Base-by-base conservation (phyloP, 2,888 invertebrate genomes). In the Megalurothrips usitatus region DNA sequence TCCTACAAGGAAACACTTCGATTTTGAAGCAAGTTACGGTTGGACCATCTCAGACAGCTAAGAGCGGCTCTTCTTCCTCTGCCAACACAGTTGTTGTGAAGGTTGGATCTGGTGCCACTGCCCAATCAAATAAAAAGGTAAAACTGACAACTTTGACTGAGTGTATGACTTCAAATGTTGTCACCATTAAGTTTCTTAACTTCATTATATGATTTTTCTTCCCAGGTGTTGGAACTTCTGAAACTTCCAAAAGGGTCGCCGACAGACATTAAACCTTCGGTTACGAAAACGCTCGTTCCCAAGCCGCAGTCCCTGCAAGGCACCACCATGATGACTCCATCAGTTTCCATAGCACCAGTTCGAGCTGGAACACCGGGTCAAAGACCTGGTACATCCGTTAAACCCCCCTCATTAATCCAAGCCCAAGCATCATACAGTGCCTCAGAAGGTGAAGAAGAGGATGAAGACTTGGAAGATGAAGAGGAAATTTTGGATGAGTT, bases 1-100 rank as follows among this genome's bases (percentile, higher is more conserved):
- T 94, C 79, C 87, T 94, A 81, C 93, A 93, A 88, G 84, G 83
- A 23, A 81, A 82, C 23, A 83, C 85, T n/a, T 85, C 85, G 34
- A 82, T 86, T 10, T 79, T 85, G 79, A 85, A 85, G 81, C 80
- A 82, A 78, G 78, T 81, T 23, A 81, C 82, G n/a, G 78, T 68
- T 28, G 82, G 83, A 49, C 78, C 84, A 12, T 81, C 79, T 6
- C 68, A 82, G 11, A 58, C 82, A 47, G 63, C 82, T 19, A 80
- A 82, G 23, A 81, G 81, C 26, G 81, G 81, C 48, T 82, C 83
- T 79, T 79, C 84, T 75, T 84, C 84, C 79, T 43, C 78, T 17
- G 84, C 85, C 2, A 85, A 84, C 81, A 85, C 85, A n/a, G 84
- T 85, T 75, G 83, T 85, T 0, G 84, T 85, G 79, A 84, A 84